Evolutionary conservation across 2,888 invertebrate genomes (phyloP), one percentile per base, ranked within the genome.

Genomic region (Buathra laborator): DNA sequence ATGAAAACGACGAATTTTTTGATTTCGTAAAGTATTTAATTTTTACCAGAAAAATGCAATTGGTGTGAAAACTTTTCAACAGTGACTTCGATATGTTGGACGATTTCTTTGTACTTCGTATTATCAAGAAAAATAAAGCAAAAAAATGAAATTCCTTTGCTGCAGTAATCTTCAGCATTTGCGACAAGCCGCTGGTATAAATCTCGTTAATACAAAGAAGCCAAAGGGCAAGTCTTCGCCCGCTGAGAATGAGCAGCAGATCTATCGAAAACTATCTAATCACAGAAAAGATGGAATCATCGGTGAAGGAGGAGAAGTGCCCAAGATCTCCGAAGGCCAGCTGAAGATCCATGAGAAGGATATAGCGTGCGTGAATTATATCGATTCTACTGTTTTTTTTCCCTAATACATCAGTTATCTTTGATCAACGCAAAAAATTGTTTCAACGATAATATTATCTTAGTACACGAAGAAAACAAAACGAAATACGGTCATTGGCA

Each of bases 251-350:
- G 79, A 82, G 2, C 88, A 85, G 70, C 86, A 87, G n/a, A 89
- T 81, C 56, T 91, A 90, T 70, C 83, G 89, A 5, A 59, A 86
- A 59, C 56, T 90, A 10, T 84, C 87, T 0, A 84, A 86, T 59
- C 74, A 83, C 5, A 81, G 91, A 9, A 91, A 90, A 72, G 87
- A 81, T 53, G 89, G 88, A 4, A 87, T 91, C 5, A 83, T 90
- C n/a, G 91, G 90, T 0, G 88, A 89, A 12, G 66, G 87, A 66
- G 80, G 85, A 29, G 78, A 86, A 19, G 76, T 82, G 1, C 71
- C 88, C 7, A 10, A n/a, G 32, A 43, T 62, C 44, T 14, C 67
- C 12, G 9, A 68, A 7, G 71, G 79, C 1, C 19, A 46, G 1
- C 72, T 84, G 9, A 37, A 68, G 0, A 37, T 46, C 16, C 80